Conservation (phyloP, 2,797 vertebrate genomes). For the Champsocephalus esox region DNA sequence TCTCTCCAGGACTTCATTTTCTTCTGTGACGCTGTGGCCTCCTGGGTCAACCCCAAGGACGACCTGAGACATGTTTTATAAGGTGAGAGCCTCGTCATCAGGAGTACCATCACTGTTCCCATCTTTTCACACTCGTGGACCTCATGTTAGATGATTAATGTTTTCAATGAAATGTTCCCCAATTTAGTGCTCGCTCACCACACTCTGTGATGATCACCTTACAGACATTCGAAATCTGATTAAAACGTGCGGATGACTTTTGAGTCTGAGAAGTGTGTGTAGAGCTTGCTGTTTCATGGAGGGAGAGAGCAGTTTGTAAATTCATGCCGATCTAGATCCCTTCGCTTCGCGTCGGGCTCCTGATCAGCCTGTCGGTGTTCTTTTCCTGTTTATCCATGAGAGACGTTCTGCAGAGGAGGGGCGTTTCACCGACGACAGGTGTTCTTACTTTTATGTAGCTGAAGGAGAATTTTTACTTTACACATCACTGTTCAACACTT, state of each 20-base stretch:
- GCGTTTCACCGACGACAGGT: no score
- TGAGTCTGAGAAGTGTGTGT: constrained; percentile 68
- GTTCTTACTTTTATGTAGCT: no score
- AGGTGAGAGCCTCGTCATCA: constrained; percentile 79
- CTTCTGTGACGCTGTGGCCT: constrained; percentile 96
- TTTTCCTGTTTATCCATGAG: no score
- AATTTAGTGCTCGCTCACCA: constrained; percentile 12
- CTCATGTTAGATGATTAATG: not conserved
- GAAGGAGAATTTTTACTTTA: no score
- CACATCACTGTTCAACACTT: no score
- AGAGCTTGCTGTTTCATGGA: not conserved
- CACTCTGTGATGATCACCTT: constrained; percentile 66
- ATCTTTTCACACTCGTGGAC: not conserved
- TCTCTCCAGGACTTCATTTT: constrained; percentile 93
- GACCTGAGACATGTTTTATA: constrained; percentile 98
- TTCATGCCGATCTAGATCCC: no score
- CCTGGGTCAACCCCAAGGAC: constrained; percentile 95
- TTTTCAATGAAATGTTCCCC: not conserved
- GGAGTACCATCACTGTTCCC: not conserved
- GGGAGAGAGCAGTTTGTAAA: not conserved
- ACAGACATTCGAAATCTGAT: constrained; percentile 81
- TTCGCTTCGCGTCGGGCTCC: no score
- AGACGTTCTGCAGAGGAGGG: no score
- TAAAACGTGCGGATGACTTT: constrained; percentile 54
- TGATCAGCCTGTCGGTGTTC: no score